Evolutionary conservation across 2,797 vertebrate species (phyloP).

Genomic region (Acipenser oxyrinchus): DNA sequence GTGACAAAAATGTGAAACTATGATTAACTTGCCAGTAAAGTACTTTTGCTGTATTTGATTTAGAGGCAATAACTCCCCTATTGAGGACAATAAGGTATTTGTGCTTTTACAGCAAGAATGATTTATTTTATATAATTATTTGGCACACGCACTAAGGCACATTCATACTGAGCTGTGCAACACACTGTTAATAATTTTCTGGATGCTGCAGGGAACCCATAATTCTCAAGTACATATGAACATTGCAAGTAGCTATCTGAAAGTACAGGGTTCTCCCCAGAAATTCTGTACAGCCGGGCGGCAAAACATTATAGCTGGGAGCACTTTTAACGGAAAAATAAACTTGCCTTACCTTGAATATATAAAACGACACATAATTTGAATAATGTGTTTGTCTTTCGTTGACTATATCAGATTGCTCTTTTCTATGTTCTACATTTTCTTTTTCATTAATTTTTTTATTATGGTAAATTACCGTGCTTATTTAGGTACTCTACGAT

Average conservation of each 20-base stretch:
- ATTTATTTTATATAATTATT: constrained; percentile 86
- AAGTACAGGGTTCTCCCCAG: too few species aligned
- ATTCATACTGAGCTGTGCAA: constrained; percentile 72
- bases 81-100: constrained; percentile 80
- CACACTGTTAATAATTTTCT: constrained; percentile 79
- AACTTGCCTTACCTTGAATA: too few species aligned
- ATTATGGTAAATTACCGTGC: too few species aligned
- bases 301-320: too few species aligned
- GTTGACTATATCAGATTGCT: too few species aligned
- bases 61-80: constrained; percentile 71
- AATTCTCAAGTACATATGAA: constrained; percentile 67
- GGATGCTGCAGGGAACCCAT: constrained; percentile 73
- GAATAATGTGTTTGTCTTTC: too few species aligned
- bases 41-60: constrained; percentile 65
- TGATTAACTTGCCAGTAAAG: constrained; percentile 59
- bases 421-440: too few species aligned
- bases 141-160: constrained; percentile 74
- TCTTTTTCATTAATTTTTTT: too few species aligned
- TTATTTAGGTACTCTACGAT: too few species aligned
- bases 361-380: too few species aligned
- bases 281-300: too few species aligned
- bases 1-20: constrained; percentile 56
- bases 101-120: constrained; percentile 77
- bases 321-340: too few species aligned
- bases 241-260: constrained; percentile 48